These are phyloP conservation scores for Branchellion lobata DNA, from an alignment of 2,888 invertebrate species.

Conservation along the genomic window DNA sequence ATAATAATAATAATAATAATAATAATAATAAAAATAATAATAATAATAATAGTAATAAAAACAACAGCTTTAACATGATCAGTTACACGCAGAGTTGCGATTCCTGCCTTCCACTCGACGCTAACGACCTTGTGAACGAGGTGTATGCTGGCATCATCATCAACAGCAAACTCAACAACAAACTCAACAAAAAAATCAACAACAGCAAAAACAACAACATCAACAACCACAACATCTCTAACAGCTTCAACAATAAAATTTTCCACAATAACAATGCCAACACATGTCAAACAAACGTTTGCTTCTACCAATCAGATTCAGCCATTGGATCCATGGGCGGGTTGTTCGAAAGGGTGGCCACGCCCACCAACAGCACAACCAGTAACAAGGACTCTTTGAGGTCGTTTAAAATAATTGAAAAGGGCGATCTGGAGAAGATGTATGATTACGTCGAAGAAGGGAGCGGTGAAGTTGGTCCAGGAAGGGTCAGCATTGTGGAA, in stretches of 20 bases:
- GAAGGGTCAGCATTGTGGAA: background rate
- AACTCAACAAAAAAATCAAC: no score
- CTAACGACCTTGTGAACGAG: background rate
- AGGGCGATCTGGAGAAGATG: background rate
- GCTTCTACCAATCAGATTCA: conserved; percentile 5
- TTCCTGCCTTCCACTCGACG: background rate
- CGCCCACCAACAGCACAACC: background rate
- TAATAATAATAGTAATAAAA: background rate
- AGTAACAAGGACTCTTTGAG: background rate
- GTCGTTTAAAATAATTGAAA: conserved; percentile 6
- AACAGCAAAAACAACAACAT: no score
- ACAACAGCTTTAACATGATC: no score
- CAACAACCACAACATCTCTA: background rate
- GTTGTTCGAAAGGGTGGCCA: background rate
- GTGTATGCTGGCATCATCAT: background rate
- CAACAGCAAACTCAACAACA: background rate
- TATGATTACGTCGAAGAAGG: background rate
- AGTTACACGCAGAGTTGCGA: no score
- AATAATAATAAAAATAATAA: background rate
- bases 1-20: background rate
- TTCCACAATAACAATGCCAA: background rate
- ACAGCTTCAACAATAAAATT: background rate
- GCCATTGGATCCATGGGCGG: conserved; percentile 5
- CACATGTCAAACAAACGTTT: no score
- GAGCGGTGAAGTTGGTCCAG: background rate